Evolutionary conservation across 2,113 vertebrate genomes (phyloP).

Genomic region (Vicugna pacos): DNA sequence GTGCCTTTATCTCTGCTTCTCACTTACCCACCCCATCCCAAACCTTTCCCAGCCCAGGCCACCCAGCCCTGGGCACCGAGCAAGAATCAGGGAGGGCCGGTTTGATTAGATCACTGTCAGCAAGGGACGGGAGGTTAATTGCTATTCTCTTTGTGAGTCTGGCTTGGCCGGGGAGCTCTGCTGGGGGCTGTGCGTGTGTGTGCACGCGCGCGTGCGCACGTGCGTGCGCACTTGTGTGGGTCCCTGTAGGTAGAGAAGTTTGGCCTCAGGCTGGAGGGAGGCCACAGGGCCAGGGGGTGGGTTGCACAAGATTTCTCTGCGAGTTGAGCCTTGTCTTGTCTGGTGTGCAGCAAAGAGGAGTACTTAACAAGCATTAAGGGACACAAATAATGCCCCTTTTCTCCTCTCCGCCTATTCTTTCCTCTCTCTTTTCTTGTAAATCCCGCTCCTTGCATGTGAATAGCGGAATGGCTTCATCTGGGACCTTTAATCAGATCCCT

Average conservation of each 20-base stretch:
- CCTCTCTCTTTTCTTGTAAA: constrained; percentile 91
- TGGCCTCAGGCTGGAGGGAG: not conserved
- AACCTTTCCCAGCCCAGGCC: not conserved
- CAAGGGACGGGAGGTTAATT: constrained; percentile 88
- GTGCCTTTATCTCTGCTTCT: not conserved
- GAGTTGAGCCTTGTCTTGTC: constrained; percentile 88
- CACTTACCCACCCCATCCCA: not conserved
- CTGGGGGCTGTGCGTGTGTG: constrained; percentile 41
- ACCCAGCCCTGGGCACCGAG: not conserved
- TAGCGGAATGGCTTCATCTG: constrained; percentile 89
- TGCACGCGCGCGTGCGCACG: not conserved
- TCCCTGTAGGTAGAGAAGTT: not conserved
- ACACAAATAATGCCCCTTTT: constrained; percentile 92
- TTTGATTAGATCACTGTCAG: constrained; percentile 89
- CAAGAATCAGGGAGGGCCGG: not conserved
- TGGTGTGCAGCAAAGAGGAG: constrained; percentile 87
- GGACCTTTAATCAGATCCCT: constrained; percentile 91
- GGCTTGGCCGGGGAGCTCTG: constrained; percentile 71
- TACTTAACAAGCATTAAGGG: constrained; percentile 91
- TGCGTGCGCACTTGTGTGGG: not conserved
- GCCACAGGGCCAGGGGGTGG: constrained; percentile 37
- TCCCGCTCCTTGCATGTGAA: constrained; percentile 91
- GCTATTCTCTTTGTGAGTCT: constrained; percentile 84
- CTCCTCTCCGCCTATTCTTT: constrained; percentile 88
- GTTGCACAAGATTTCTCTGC: constrained; percentile 79